Conservation (phyloP, 2,888 invertebrate genomes). For the Capitulum mitella region DNA sequence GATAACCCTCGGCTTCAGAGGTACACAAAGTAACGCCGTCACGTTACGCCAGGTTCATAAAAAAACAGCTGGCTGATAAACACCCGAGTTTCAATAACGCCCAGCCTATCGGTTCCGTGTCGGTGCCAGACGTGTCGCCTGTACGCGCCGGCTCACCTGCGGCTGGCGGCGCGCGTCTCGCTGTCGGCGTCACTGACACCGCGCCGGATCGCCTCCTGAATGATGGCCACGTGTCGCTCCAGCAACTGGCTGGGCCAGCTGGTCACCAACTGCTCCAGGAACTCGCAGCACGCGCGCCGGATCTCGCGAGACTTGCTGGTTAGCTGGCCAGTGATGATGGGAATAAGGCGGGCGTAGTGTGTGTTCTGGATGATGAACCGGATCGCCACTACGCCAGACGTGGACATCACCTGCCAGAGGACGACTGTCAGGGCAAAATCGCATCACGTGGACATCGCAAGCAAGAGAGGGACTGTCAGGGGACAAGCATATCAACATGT, state of each 20-base stretch:
- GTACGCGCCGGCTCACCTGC: slow-evolving; percentile 63
- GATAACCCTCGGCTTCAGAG: too few relatives aligned
- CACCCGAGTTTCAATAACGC: too few relatives aligned
- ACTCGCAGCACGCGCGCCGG: slow-evolving; percentile 67
- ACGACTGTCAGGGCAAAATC: too few relatives aligned
- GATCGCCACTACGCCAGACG: slow-evolving; percentile 76
- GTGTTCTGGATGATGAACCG: slow-evolving; percentile 80
- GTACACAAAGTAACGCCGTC: too few relatives aligned
- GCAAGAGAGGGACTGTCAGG: too few relatives aligned
- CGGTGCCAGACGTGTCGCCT: too few relatives aligned
- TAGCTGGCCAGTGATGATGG: slow-evolving; percentile 60
- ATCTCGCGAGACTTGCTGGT: slow-evolving; percentile 89
- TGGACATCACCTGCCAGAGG: slow-evolving; percentile 67
- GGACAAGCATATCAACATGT: too few relatives aligned
- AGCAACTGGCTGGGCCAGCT: slow-evolving; percentile 77
- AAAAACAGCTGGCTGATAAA: too few relatives aligned
- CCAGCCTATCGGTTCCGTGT: too few relatives aligned
- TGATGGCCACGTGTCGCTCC: slow-evolving; percentile 66
- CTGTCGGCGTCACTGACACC: slow-evolving; percentile 91
- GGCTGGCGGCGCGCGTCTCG: slow-evolving; percentile 70
- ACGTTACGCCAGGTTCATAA: too few relatives aligned
- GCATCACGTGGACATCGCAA: too few relatives aligned
- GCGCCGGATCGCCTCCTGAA: slow-evolving; percentile 53
- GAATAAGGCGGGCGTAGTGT: slow-evolving; percentile 69
- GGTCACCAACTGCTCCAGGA: slow-evolving; percentile 71